Evolutionary conservation across 2,113 vertebrate genomes (phyloP), one percentile per base, ranked within the genome.

Genomic region (Epinephelus fuscoguttatus): DNA sequence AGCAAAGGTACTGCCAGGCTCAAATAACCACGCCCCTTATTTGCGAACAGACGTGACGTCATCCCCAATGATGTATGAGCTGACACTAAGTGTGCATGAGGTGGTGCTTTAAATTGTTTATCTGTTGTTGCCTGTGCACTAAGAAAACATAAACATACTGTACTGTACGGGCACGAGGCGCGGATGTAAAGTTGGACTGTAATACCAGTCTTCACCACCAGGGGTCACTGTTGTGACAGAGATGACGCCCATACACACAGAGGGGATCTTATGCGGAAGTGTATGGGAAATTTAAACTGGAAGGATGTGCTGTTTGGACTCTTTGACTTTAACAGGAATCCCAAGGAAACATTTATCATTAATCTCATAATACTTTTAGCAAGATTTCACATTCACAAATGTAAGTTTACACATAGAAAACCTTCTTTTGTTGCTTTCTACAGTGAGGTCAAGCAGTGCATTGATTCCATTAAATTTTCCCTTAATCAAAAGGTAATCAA

Each of bases 1-100:
- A 72, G 53, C 40, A 55, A 70, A 83, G 64, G 67, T 78, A 15
- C 53, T 37, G 75, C 25, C 17, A 6, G 30, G 57, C 56, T 11
- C 6, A 50, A 21, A 3, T 67, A 60, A 52, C 75, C 87, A 79
- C 88, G 75, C 84, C 90, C 85, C 62, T 55, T 53, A 12, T 23
- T 1, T 53, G 25, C 12, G 25, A 5, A 45, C 25, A 27, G 17
- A 60, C 47, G 19, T 81, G 66, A 45, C 62, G 6, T 70, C 27
- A 9, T 70, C 27, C 27, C 2, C 6, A 2, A 1, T 33, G 2
- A 4, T 6, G 27, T n/a, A 23, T 21, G 10, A 11, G 27, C 49
- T n/a, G 5, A 45, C n/a, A 4, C 42, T 37, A 50, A 30, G 1
- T 4, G 47, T 13, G 12, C 19, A 3, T 40, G 4, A 42, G 11